phyloP scores from a whole-genome alignment of 2,888 invertebrate genomes.

The Brachynemurus nebulosus region DNA sequence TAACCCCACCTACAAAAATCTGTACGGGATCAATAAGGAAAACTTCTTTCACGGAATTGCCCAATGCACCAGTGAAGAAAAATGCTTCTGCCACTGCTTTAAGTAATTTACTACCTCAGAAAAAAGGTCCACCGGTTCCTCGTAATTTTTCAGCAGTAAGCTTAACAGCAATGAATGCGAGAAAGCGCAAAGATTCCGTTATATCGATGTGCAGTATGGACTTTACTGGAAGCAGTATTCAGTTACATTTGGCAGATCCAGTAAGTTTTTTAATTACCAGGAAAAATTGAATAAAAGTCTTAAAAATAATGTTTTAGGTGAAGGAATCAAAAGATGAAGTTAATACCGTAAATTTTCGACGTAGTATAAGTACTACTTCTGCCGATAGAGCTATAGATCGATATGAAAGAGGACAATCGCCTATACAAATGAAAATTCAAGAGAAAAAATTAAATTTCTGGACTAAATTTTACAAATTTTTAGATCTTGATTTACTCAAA shows the following conservation, averaged over 20 bases:
- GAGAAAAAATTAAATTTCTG: slow-evolving; percentile 18
- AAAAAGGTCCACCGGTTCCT: slow-evolving; percentile 29
- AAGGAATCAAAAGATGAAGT: slow-evolving; percentile 29
- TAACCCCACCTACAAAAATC: slow-evolving; percentile 28
- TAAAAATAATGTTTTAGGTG: slow-evolving; percentile 28
- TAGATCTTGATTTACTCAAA: slow-evolving; percentile 57
- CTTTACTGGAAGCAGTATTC: slow-evolving; percentile 58
- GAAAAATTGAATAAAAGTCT: slow-evolving; percentile 2
- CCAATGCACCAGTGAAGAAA: not conserved
- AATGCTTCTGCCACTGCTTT: not conserved
- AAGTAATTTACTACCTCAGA: not conserved
- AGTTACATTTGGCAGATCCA: slow-evolving; percentile 44
- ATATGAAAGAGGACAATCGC: not conserved
- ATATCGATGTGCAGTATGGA: slow-evolving; percentile 60
- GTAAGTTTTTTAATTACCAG: slow-evolving; percentile 32
- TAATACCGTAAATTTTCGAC: slow-evolving; percentile 3
- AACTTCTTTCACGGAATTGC: slow-evolving; percentile 4
- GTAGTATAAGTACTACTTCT: slow-evolving; percentile 2
- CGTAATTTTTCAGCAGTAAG: slow-evolving; percentile 31
- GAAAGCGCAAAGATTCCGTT: slow-evolving; percentile 48
- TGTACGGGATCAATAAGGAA: not conserved
- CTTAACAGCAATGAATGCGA: slow-evolving; percentile 28
- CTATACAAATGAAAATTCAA: slow-evolving; percentile 3
- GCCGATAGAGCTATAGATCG: not conserved
- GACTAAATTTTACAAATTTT: slow-evolving; percentile 40